These are phyloP conservation scores for Drosophila nannoptera DNA, from an alignment of 1,140 invertebrate genomes.

Conservation along the genomic window DNA sequence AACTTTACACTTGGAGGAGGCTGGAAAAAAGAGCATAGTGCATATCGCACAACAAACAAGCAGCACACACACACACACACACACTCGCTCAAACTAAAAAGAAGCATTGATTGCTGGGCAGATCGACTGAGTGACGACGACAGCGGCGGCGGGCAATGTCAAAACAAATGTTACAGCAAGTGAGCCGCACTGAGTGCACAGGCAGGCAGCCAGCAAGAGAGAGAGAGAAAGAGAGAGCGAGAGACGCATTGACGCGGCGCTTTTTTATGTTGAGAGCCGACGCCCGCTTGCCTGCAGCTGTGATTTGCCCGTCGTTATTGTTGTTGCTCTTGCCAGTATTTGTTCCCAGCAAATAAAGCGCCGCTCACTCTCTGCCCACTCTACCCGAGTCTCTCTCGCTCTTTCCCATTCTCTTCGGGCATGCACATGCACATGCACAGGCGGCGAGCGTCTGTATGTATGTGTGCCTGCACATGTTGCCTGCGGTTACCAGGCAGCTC, in stretches of 20 bases:
- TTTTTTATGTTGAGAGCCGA: slow-evolving; percentile 46
- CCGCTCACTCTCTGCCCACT: slow-evolving; percentile 11
- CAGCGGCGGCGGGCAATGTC: slow-evolving; percentile 35
- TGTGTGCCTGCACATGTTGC: slow-evolving; percentile 34
- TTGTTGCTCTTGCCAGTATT: slow-evolving; percentile 33
- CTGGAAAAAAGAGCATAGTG: slow-evolving; percentile 27
- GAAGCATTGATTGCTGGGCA: slow-evolving; percentile 14
- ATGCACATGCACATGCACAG: slow-evolving; percentile 18
- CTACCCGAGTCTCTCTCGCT: slow-evolving; percentile 10
- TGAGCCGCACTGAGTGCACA: neutral
- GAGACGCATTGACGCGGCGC: slow-evolving; percentile 22
- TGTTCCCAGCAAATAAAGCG: slow-evolving; percentile 52
- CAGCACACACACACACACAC: slow-evolving; percentile 21
- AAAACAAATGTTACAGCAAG: slow-evolving; percentile 47
- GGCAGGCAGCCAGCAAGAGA: neutral
- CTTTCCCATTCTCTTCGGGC: slow-evolving; percentile 1
- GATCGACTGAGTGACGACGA: slow-evolving; percentile 7
- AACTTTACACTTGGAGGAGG: slow-evolving; percentile 39
- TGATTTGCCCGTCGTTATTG: slow-evolving; percentile 34
- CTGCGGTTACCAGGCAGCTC: slow-evolving; percentile 34
- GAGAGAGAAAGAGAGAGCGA: neutral
- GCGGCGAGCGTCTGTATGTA: slow-evolving; percentile 6
- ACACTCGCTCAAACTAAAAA: slow-evolving; percentile 29
- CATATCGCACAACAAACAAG: slow-evolving; percentile 27
- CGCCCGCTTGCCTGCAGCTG: slow-evolving; percentile 40